A percentile compares a stretch with the other conserved stretches of the same genome.
These are phyloP conservation scores for Schizotus pectinicornis DNA, from an alignment of 2,888 invertebrate genomes.

Conservation along the genomic window DNA sequence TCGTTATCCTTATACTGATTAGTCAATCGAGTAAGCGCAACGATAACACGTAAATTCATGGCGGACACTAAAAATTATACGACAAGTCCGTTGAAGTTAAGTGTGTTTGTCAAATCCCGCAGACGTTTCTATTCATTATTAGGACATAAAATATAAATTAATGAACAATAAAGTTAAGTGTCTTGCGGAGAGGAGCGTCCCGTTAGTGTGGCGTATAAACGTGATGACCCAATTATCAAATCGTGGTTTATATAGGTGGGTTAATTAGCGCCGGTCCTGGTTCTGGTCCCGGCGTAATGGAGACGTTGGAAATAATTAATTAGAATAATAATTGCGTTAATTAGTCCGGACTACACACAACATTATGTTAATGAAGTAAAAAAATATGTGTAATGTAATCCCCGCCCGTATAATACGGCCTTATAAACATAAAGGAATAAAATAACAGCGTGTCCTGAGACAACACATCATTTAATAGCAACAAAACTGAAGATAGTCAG, in stretches of 20 bases:
- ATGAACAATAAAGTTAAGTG: constrained; percentile 32
- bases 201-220: neutral
- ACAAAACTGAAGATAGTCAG: constrained; percentile 42
- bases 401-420: constrained; percentile 24
- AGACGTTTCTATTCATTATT: constrained; percentile 35
- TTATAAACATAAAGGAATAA: constrained; percentile 35
- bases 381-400: constrained; percentile 37
- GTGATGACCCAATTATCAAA: too few species aligned
- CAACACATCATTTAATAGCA: constrained; percentile 44
- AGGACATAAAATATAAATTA: constrained; percentile 34
- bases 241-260: too few species aligned
- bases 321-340: constrained; percentile 35
- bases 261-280: too few species aligned
- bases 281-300: constrained; percentile 22
- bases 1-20: constrained; percentile 5
- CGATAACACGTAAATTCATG: constrained; percentile 6
- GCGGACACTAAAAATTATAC: constrained; percentile 35
- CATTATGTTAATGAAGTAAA: constrained; percentile 34
- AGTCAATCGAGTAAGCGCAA: neutral
- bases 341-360: constrained; percentile 29
- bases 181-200: neutral
- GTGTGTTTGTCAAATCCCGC: constrained; percentile 34
- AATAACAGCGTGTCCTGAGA: constrained; percentile 35
- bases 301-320: constrained; percentile 36
- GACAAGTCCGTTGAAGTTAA: constrained; percentile 29